Evolutionary conservation across 92 coral and sea anemone genomes (phyloP), one percentile per base, ranked within the genome.

Genomic region (Zoanthus gigantus): DNA sequence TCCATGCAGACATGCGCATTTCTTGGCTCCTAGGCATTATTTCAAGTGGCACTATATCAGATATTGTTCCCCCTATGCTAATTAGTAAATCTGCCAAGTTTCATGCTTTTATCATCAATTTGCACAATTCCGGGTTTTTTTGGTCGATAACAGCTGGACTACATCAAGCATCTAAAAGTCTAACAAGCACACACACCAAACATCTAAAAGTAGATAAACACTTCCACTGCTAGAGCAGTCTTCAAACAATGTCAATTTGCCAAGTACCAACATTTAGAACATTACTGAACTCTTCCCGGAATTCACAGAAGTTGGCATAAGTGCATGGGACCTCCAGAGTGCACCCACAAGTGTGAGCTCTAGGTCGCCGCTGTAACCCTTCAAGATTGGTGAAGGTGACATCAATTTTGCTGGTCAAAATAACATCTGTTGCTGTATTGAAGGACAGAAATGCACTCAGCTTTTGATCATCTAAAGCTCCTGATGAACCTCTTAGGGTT

Each of bases 401-500:
- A 48, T 75, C 61, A 75, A 75, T 75, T 75, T 75, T 48, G 63
- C 37, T 61, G 45, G 85, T 78, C 52, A 77, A n/a, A 66, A 87
- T 46, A 44, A 87, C 77, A 65, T 87, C 85, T 18, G 85, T 67
- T 47, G 84, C 79, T 9, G 89, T 86, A 28, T 72, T 65, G 74
- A 87, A 87, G 58, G 67, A 63, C 76, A 77, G 75, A 66, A 87
- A 87, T 77, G 90, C 74, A 61, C 32, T 8, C 72, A 87, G 90
- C 85, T 87, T 87, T 8, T 42, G 84, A 60, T 87, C 85, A 72
- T 88, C 86, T 50, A 88, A 23, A 44, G 53, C 76, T 81, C 81
- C 74, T 86, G 74, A 86, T 18, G 72, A 53, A 86, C 77, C 84
- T 75, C 74, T 86, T 76, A 17, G 76, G 61, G 46, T 86, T 69